A percentile compares a stretch with the other conserved stretches of the same genome.
These are phyloP conservation scores for Halcyon senegalensis DNA, from an alignment of 2,113 vertebrate genomes.

Conservation along the genomic window DNA sequence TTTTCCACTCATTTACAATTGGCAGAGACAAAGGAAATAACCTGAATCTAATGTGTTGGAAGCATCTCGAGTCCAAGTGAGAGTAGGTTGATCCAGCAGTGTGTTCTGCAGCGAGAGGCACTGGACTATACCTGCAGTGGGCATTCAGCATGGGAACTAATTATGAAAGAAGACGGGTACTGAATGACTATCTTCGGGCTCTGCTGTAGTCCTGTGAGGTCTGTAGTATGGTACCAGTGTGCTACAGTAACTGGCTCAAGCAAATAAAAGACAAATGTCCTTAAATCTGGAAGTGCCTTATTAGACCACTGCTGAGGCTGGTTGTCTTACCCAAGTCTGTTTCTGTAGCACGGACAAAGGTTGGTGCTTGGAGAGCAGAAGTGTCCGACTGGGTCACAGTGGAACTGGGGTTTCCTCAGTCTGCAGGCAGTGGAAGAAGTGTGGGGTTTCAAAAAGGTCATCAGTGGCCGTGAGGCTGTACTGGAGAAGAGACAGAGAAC, in stretches of 20 bases:
- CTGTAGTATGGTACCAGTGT: background rate
- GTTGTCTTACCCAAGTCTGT: background rate
- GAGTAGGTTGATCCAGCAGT: background rate
- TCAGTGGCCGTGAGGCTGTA: background rate
- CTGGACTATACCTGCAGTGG: background rate
- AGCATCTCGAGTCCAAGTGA: background rate
- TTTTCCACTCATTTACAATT: background rate
- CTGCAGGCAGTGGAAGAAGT: background rate
- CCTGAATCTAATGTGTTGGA: background rate
- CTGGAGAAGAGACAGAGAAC: background rate
- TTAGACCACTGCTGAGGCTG: background rate
- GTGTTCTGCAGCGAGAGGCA: background rate
- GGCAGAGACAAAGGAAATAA: conserved; percentile 21
- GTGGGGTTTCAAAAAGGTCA: background rate
- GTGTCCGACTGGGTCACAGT: background rate
- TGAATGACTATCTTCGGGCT: background rate
- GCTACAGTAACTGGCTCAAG: background rate
- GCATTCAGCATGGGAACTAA: background rate
- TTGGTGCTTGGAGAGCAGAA: background rate
- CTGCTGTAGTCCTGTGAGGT: background rate
- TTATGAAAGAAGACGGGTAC: background rate
- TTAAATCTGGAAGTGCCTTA: background rate
- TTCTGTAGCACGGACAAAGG: background rate
- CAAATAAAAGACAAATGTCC: background rate
- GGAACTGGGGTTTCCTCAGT: background rate